A percentile compares a stretch with the other conserved stretches of the same genome.
phyloP scores from a whole-genome alignment of 2,888 invertebrate genomes.

The Buathra laborator region DNA sequence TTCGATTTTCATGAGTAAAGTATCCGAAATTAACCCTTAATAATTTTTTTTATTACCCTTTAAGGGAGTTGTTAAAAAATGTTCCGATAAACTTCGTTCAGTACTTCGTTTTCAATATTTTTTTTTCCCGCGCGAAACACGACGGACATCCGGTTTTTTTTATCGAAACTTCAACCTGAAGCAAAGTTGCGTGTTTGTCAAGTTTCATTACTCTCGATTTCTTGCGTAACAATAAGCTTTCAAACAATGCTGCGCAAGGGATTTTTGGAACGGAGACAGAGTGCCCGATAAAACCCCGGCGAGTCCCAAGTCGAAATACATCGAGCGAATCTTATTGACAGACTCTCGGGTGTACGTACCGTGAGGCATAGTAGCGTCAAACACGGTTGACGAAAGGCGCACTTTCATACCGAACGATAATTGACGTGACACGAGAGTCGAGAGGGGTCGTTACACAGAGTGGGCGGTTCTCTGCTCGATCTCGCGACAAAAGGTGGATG shows the following conservation, averaged over 20 bases:
- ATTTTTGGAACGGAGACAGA: neutral
- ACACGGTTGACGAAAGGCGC: neutral
- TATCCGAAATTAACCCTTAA: no score
- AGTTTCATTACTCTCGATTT: neutral
- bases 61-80: no score
- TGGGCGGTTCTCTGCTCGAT: conserved; percentile 15
- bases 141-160: no score
- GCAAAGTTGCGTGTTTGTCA: neutral
- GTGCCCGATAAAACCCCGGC: neutral
- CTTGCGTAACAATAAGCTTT: neutral
- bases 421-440: conserved; percentile 38
- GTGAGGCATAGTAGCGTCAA: conserved; percentile 8
- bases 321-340: conserved; percentile 11
- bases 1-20: no score
- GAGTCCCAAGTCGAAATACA: neutral
- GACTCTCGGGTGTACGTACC: neutral
- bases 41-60: no score
- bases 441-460: conserved; percentile 8
- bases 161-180: neutral
- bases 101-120: no score
- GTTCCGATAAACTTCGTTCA: no score
- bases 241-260: neutral
- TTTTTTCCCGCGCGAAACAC: no score
- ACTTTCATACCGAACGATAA: conserved; percentile 36
- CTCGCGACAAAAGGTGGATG: conserved; percentile 57